Base-by-base conservation (phyloP, 2,888 invertebrate genomes). In the Pecten maximus region DNA sequence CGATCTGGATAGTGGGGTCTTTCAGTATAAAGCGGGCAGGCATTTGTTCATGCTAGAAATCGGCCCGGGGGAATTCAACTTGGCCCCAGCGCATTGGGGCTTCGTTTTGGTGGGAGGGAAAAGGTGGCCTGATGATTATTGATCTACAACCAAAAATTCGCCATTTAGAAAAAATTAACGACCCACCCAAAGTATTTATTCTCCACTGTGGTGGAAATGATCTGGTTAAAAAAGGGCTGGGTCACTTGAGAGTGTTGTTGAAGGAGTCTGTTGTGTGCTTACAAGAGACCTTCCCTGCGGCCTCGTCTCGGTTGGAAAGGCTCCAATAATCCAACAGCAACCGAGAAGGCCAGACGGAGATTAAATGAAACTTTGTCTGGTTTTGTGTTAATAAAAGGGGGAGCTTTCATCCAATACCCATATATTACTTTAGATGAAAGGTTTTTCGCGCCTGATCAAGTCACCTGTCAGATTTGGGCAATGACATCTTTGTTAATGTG, bases 1-100 rank as follows among this genome's bases (percentile, higher is more conserved):
- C 2, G 50, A 50, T 50, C 12, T 88, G 88, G 88, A 88, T 88
- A n/a, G 54, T 88, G 12, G 88, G 88, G 19, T 88, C 54, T 23
- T 88, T 50, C 50, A 54, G 48, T n/a, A 88, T 88, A 35, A 54
- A n/a, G 40, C 48, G 40, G 35, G 88, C 39, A 12, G 35, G 88
- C 39, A 12, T 50, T 39, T 28, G 16, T 54, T 19, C 44, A 40
- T 35, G 28, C 60, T 4, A 88, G 40, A 28, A 44, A 19, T 44
- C 50, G 40, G 60, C 50, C 88, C 1, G 40, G 40, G 54, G 60
- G 88, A 19, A 39, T 50, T 40, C 88, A 88, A 23, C 35, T 88
- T 4, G 44, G 39, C 60, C 88, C 8, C 39, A 54, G 40, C 50
- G 39, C 3, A 54, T 8, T 8, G 50, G 54, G 10, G 35, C 19